phyloP scores from a whole-genome alignment of 1,140 invertebrate genomes.

The Thrips palmi region DNA sequence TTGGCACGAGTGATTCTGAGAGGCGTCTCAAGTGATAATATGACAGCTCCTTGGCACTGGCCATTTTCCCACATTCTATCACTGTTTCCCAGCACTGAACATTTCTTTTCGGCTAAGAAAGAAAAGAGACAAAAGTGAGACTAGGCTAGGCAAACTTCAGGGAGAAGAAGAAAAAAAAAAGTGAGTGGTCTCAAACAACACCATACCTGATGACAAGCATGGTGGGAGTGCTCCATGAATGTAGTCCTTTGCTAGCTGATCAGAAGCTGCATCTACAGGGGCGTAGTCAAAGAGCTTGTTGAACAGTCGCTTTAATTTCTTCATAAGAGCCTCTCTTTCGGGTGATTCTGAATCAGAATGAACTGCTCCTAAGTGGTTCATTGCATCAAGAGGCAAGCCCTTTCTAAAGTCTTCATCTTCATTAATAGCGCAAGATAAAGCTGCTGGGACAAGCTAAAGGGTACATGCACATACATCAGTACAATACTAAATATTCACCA shows the following conservation, averaged over 20 bases:
- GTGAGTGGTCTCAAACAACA: too few relatives aligned
- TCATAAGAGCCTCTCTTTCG: slow-evolving; percentile 29
- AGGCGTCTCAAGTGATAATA: slow-evolving; percentile 4
- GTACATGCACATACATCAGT: neutral
- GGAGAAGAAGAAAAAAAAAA: too few relatives aligned
- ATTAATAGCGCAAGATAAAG: slow-evolving; percentile 49
- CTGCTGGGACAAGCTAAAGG: slow-evolving; percentile 44
- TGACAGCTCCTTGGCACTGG: slow-evolving; percentile 21
- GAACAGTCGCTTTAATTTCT: slow-evolving; percentile 40
- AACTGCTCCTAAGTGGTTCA: slow-evolving; percentile 49
- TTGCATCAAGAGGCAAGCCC: slow-evolving; percentile 64
- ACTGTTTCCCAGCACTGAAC: slow-evolving; percentile 26
- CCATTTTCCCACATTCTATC: slow-evolving; percentile 24
- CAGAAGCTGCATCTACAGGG: slow-evolving; percentile 64
- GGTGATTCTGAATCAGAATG: slow-evolving; percentile 27
- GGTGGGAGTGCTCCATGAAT: slow-evolving; percentile 81
- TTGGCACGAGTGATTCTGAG: slow-evolving; percentile 8
- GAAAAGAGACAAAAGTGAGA: slow-evolving; percentile 8
- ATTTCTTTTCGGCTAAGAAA: slow-evolving; percentile 23
- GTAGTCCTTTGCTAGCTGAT: slow-evolving; percentile 64
- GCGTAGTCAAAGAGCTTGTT: slow-evolving; percentile 39
- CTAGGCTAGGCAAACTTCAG: too few relatives aligned
- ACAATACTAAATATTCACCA: slow-evolving; percentile 6
- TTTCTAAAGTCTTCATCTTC: slow-evolving; percentile 51
- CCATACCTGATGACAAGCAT: slow-evolving; percentile 33